Conservation (phyloP, 1,140 invertebrate species). For the Sminthurides bifidus region DNA sequence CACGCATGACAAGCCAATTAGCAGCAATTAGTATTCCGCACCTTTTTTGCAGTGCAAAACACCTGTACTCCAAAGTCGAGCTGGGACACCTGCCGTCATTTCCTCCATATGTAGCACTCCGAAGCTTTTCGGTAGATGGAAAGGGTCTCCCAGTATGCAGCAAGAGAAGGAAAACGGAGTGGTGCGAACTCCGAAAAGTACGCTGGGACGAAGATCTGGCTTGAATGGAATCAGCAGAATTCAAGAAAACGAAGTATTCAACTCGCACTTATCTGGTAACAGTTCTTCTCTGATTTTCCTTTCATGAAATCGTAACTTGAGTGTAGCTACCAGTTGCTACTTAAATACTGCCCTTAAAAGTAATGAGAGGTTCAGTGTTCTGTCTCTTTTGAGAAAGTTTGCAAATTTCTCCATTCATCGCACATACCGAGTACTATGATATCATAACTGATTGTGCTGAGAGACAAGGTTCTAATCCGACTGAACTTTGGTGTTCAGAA, state of each 20-base stretch:
- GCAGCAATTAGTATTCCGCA: too few relatives aligned
- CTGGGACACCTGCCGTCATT: not conserved
- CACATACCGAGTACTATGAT: not conserved
- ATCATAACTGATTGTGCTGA: too few relatives aligned
- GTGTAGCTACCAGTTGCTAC: not conserved
- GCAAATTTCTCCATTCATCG: not conserved
- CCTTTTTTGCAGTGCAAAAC: not conserved
- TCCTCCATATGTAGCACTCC: not conserved
- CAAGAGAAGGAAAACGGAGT: not conserved
- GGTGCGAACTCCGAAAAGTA: not conserved
- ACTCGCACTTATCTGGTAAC: not conserved
- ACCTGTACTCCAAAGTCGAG: not conserved
- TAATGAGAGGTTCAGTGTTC: too few relatives aligned
- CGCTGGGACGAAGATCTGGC: not conserved
- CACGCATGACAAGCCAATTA: not conserved
- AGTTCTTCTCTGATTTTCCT: too few relatives aligned
- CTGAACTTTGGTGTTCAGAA: not conserved
- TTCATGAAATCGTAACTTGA: too few relatives aligned
- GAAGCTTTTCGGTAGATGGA: not conserved
- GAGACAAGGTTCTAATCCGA: too few relatives aligned
- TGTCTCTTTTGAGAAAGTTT: not conserved
- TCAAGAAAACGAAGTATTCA: constrained; percentile 1
- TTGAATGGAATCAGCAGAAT: not conserved
- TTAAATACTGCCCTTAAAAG: too few relatives aligned
- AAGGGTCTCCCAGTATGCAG: not conserved